A percentile compares a stretch with the other conserved stretches of the same genome.
Conservation (phyloP, 2,888 invertebrate genomes). For the Acronicta aceris region DNA sequence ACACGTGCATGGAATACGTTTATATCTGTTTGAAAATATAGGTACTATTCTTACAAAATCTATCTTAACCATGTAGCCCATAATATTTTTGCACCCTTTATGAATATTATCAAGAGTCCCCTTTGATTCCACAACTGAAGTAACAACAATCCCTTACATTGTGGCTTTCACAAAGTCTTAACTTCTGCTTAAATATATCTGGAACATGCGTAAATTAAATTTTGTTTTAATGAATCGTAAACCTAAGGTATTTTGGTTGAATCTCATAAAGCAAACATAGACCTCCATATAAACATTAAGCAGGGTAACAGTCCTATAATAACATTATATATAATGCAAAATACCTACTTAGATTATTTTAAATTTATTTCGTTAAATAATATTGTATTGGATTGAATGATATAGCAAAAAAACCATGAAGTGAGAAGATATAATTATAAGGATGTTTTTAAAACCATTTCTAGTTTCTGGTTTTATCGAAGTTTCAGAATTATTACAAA, state of each 20-base stretch:
- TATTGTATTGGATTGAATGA: background rate
- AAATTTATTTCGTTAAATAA: conserved; percentile 21
- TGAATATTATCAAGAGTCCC: background rate
- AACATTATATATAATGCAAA: conserved; percentile 37
- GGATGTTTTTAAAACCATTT: too few relatives aligned
- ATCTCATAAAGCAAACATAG: conserved; percentile 65
- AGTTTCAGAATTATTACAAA: too few relatives aligned
- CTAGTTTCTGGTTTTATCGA: too few relatives aligned
- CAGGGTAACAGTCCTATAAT: conserved; percentile 44
- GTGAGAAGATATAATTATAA: too few relatives aligned
- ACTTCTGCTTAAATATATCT: conserved; percentile 54
- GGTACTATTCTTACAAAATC: too few relatives aligned
- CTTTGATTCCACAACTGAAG: conserved; percentile 25
- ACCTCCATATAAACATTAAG: conserved; percentile 48
- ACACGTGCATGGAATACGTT: too few relatives aligned
- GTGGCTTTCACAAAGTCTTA: conserved; percentile 54
- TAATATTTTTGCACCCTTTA: conserved; percentile 11
- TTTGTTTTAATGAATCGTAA: conserved; percentile 71
- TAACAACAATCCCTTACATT: conserved; percentile 20
- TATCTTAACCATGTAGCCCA: background rate
- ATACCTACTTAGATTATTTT: conserved; percentile 22
- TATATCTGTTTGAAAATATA: too few relatives aligned
- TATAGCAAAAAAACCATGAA: background rate
- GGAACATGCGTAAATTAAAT: conserved; percentile 65
- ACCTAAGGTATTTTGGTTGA: conserved; percentile 66